Percentiles rank a stretch among this genome's conserved stretches.
phyloP scores from a whole-genome alignment of 2,113 vertebrate genomes.

The Pseudorhombus dupliciocellatus region DNA sequence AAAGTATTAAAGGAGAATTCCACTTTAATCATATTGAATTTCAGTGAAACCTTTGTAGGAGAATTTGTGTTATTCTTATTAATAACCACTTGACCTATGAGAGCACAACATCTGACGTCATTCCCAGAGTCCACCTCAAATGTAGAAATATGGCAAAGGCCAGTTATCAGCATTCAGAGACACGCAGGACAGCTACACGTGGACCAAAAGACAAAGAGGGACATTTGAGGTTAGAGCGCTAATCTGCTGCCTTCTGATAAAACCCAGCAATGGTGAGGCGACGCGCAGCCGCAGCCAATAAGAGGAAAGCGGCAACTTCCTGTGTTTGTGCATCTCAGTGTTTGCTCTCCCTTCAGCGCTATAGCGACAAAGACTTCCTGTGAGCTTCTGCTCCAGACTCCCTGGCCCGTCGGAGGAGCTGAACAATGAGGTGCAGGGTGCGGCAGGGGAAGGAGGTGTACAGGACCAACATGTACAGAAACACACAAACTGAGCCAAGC shows the following conservation, averaged over 20 bases:
- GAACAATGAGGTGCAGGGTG: slow-evolving; percentile 60
- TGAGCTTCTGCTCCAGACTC: slow-evolving; percentile 24
- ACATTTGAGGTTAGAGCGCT: slow-evolving; percentile 12
- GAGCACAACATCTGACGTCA: background rate
- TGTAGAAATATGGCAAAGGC: background rate
- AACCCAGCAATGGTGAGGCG: slow-evolving; percentile 16
- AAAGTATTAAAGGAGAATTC: slow-evolving; percentile 12
- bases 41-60: background rate
- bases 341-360: slow-evolving; percentile 40
- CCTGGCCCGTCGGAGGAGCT: slow-evolving; percentile 16
- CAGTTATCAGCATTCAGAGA: background rate
- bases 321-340: slow-evolving; percentile 52
- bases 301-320: slow-evolving; percentile 52
- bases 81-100: background rate
- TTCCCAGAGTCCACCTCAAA: slow-evolving; percentile 3
- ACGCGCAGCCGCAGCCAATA: slow-evolving; percentile 1
- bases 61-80: background rate
- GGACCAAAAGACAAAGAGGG: background rate
- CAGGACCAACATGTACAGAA: background rate
- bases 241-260: slow-evolving; percentile 30
- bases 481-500: slow-evolving; percentile 6
- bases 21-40: background rate
- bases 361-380: slow-evolving; percentile 62
- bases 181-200: slow-evolving; percentile 7
- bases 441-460: slow-evolving; percentile 6